Evolutionary conservation across 2,113 vertebrate species (phyloP).

Genomic region (Heloderma charlesbogerti): DNA sequence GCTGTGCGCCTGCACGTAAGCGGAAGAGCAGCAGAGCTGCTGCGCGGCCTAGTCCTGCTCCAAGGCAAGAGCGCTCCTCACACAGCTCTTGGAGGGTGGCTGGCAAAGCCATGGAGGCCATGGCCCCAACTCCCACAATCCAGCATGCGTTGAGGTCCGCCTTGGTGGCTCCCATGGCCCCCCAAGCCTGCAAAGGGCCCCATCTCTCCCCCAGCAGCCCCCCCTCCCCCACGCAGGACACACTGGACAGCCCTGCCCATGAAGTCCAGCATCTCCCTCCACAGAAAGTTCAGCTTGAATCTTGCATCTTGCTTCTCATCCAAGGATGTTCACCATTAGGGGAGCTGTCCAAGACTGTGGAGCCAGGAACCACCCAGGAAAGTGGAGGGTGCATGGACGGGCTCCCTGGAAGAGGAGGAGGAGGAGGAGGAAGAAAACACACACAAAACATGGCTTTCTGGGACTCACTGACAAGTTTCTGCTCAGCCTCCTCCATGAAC

Average conservation of each 20-base stretch:
- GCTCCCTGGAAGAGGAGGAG: neutral
- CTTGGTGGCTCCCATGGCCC: neutral
- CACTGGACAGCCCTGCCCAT: too few relatives aligned
- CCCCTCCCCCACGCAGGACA: neutral
- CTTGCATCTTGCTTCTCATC: neutral
- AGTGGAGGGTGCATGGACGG: neutral
- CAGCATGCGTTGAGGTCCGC: accelerated
- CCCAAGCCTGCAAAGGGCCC: accelerated
- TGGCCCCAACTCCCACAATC: neutral
- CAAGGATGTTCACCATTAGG: neutral
- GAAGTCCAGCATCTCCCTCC: neutral
- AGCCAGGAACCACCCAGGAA: neutral
- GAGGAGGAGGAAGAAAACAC: too few relatives aligned
- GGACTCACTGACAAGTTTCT: neutral
- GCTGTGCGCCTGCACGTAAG: too few relatives aligned
- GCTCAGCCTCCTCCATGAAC: too few relatives aligned
- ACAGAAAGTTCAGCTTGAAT: neutral
- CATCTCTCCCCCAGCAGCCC: neutral
- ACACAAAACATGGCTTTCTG: too few relatives aligned
- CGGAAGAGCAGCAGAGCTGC: neutral
- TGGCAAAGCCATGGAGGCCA: neutral
- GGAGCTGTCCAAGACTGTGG: neutral
- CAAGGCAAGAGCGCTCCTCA: too few relatives aligned
- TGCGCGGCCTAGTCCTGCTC: neutral
- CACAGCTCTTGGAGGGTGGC: neutral